Conservation (phyloP, 2,797 vertebrate genomes). For the Pygocentrus nattereri region DNA sequence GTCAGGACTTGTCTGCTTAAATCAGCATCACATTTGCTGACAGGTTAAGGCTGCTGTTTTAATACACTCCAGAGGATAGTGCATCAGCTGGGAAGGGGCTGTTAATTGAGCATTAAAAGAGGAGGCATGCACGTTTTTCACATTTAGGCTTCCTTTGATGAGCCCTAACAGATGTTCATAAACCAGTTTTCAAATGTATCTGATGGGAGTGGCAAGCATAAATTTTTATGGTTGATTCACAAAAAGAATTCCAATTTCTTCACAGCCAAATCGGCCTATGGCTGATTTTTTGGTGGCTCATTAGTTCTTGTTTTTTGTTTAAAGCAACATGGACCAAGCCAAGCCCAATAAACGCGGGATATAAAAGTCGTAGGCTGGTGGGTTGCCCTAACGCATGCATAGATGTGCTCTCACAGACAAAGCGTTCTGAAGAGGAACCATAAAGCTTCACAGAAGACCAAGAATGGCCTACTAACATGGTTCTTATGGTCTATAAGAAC, state of each 20-base stretch:
- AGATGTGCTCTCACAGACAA: neutral
- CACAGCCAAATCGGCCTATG: neutral
- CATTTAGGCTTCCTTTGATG: neutral
- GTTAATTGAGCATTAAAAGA: constrained; percentile 14
- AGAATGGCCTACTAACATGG: neutral
- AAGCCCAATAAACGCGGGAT: neutral
- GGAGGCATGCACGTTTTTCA: neutral
- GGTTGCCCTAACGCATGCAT: neutral
- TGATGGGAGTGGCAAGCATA: neutral
- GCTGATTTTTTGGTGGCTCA: neutral
- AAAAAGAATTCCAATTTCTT: neutral
- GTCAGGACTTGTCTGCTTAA: constrained; percentile 41
- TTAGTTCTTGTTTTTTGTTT: neutral
- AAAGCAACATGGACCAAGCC: neutral
- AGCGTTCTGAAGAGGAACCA: neutral
- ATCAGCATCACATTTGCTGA: constrained; percentile 49
- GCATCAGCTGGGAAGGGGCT: constrained; percentile 4
- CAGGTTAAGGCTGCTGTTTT: constrained; percentile 45
- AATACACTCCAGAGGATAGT: constrained; percentile 24
- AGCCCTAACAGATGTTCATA: neutral
- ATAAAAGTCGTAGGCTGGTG: neutral
- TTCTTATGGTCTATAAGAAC: neutral
- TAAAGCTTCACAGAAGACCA: neutral
- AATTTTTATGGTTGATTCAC: neutral
- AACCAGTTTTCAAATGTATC: neutral